Evolutionary conservation across 2,888 invertebrate species (phyloP).

Genomic region (Steinernema hermaphroditum): DNA sequence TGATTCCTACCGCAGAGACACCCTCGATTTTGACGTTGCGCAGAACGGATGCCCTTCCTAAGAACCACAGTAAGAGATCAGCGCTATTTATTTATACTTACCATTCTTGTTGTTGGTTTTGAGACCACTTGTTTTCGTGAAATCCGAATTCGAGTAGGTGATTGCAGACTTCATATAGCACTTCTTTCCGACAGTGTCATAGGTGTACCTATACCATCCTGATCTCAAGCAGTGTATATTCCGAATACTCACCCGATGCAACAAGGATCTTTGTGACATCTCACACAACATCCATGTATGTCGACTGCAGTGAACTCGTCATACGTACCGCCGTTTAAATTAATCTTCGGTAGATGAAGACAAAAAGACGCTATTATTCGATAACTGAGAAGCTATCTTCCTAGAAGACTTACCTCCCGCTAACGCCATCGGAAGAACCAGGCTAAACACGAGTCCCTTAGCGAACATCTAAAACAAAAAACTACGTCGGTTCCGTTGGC

Average conservation of each 20-base stretch:
- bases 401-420: conserved; percentile 4
- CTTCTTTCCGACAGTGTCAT: conserved; percentile 44
- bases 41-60: conserved; percentile 51
- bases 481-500: background rate
- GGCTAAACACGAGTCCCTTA: background rate
- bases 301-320: conserved; percentile 56
- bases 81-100: conserved; percentile 15
- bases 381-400: background rate
- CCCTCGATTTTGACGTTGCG: conserved; percentile 56
- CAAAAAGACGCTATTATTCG: conserved; percentile 53
- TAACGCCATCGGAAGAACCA: conserved; percentile 9
- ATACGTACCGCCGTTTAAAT: conserved; percentile 57
- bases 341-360: conserved; percentile 57
- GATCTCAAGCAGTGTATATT: no score
- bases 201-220: conserved; percentile 55
- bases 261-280: conserved; percentile 48
- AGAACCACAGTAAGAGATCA: background rate
- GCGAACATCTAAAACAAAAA: conserved; percentile 14
- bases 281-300: conserved; percentile 48
- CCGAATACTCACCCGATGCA: conserved; percentile 58
- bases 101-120: conserved; percentile 56
- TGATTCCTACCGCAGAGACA: conserved; percentile 48
- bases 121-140: conserved; percentile 53
- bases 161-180: conserved; percentile 62
- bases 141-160: conserved; percentile 54